Evolutionary conservation across 2,888 invertebrate species (phyloP).

Genomic region (Chrysotoxum bicinctum): DNA sequence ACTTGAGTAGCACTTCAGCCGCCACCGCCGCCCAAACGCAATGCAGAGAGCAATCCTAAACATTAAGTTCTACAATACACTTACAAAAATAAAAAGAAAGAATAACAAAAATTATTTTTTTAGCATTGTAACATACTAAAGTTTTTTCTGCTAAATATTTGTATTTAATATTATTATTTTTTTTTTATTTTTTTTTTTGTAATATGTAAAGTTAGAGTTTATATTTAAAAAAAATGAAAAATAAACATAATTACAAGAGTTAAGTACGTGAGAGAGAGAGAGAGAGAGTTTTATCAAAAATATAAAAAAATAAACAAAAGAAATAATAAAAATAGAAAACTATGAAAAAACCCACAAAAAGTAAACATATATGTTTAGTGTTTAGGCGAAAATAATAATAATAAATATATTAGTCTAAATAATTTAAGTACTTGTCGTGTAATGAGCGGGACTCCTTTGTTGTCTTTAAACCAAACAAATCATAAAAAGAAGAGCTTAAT

Average conservation of each 20-base stretch:
- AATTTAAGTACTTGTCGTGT: slow-evolving; percentile 66
- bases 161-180: slow-evolving; percentile 48
- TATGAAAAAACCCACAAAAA: slow-evolving; percentile 54
- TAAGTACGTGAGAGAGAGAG: slow-evolving; percentile 2
- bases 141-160: slow-evolving; percentile 39
- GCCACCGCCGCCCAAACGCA: slow-evolving; percentile 61
- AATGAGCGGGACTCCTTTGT: slow-evolving; percentile 48
- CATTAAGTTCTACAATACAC: slow-evolving; percentile 67
- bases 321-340: slow-evolving; percentile 1
- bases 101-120: slow-evolving; percentile 44
- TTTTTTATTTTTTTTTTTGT: slow-evolving; percentile 34
- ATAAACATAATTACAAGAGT: not conserved
- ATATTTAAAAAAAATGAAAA: slow-evolving; percentile 30
- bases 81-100: slow-evolving; percentile 21
- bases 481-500: slow-evolving; percentile 43
- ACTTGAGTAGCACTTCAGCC: slow-evolving; percentile 66
- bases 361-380: slow-evolving; percentile 69
- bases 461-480: slow-evolving; percentile 52
- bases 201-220: slow-evolving; percentile 57
- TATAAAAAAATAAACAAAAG: slow-evolving; percentile 3
- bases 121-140: slow-evolving; percentile 64
- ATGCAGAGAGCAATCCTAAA: slow-evolving; percentile 73
- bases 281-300: not conserved
- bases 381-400: slow-evolving; percentile 40
- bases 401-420: slow-evolving; percentile 17